Evolutionary conservation across 2,888 invertebrate species (phyloP).

Genomic region (Hedya salicella): DNA sequence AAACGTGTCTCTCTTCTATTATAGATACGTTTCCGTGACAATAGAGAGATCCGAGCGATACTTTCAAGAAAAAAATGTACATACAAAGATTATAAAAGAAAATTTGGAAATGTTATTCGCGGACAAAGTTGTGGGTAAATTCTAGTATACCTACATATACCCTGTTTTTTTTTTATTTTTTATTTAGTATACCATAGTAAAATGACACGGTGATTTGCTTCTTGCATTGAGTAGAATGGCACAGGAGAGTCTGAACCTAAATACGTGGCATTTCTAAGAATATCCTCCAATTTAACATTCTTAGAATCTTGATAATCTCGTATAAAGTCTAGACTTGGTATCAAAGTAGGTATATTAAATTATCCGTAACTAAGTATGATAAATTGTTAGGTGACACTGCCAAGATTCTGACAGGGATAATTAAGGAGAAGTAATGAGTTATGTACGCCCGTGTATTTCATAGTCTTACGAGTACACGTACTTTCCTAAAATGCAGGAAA

Average conservation of each 20-base stretch:
- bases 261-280: neutral
- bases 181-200: no score
- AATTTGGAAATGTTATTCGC: no score
- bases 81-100: no score
- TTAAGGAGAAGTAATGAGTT: constrained; percentile 29
- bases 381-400: constrained; percentile 20
- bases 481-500: neutral
- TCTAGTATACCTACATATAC: no score
- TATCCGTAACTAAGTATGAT: constrained; percentile 34
- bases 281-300: neutral
- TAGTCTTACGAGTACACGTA: neutral
- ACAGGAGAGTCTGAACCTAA: neutral
- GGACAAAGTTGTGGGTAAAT: no score
- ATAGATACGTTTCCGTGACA: no score
- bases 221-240: neutral
- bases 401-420: constrained; percentile 31
- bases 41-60: no score
- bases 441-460: neutral
- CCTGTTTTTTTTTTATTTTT: no score
- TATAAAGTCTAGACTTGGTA: constrained; percentile 9
- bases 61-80: no score
- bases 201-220: neutral
- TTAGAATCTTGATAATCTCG: constrained; percentile 10
- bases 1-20: no score
- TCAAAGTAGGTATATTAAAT: constrained; percentile 17